Conservation (phyloP, 2,113 vertebrate genomes). For the Polyodon spathula region DNA sequence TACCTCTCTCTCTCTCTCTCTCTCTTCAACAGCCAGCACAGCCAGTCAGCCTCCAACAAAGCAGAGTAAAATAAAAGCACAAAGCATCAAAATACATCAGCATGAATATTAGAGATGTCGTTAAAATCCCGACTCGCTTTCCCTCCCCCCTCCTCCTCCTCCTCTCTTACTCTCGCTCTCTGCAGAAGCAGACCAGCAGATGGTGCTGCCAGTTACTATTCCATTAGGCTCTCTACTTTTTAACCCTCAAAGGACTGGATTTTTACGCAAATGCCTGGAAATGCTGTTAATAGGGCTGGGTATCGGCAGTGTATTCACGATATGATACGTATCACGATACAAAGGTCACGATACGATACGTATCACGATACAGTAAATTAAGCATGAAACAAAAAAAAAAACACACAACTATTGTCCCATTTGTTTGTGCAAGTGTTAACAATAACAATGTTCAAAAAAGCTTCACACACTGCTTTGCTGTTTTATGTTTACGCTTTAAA, state of each 20-base stretch:
- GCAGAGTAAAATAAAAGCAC: constrained; percentile 86
- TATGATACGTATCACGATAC: no score
- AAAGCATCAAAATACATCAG: constrained; percentile 99
- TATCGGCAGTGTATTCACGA: no score
- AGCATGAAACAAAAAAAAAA: no score
- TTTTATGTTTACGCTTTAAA: no score
- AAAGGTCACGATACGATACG: no score
- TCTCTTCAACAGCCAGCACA: constrained; percentile 38
- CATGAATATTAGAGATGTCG: constrained; percentile 99
- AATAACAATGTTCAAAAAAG: no score
- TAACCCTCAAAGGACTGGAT: constrained; percentile 72
- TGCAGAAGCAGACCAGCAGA: constrained; percentile 93
- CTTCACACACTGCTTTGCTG: no score
- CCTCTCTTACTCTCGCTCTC: constrained; percentile 37
- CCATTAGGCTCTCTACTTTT: constrained; percentile 83
- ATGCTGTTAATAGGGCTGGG: no score
- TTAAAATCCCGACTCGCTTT: constrained; percentile 80
- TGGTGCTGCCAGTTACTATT: constrained; percentile 94
- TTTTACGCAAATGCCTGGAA: constrained; percentile 34
- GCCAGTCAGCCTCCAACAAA: constrained; percentile 67
- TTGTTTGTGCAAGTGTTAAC: no score
- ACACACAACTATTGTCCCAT: no score
- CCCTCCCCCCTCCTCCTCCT: constrained; percentile 36
- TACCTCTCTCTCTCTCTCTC: constrained; percentile 38
- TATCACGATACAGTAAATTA: no score